Evolutionary conservation across 2,888 invertebrate species (phyloP), one percentile per base, ranked within the genome.

Genomic region (Stenurella melanura): DNA sequence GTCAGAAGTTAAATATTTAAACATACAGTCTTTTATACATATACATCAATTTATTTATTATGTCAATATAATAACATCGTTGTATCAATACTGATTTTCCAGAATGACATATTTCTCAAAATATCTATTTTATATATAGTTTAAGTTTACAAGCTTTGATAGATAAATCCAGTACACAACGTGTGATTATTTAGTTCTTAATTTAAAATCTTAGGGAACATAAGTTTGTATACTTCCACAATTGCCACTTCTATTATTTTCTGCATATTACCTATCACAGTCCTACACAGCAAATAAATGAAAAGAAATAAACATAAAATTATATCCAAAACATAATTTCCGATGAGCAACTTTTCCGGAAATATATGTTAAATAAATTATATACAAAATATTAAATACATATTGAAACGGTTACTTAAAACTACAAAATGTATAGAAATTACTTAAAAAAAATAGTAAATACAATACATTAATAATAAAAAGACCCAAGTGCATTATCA

Each of bases 211-310:
- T 66, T 15, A 74, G 56, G 68, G 67, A 19, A 73, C 11, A 26
- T 56, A 54, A 73, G 61, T 56, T 72, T 54, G 68, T 18, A 26
- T 66, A 67, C 38, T 9, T 34, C 30, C 30, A 54, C 19, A 66
- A 71, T 68, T 75, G 76, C 79, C 78, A 77, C 75, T 63, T 71
- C 63, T 21, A 72, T 58, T 63, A 57, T 73, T 60, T 67, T 80
- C 80, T 80, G 80, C 73, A 79, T 80, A 80, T 70, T 76, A 81
- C 82, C 81, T 83, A 83, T 83, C 88, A 88, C 88, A 88, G 88
- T 87, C 82, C 87, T 87, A 87, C 86, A 87, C 85, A 87, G 86
- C 86, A 82, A 85, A 82, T 82, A 76, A 78, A 54, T 30, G 30
- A 54, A 72, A 70, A 34, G 50, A 72, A 72, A 54, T 67, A 67